Percentiles rank a stretch among this genome's conserved stretches.
These are phyloP conservation scores for Sinopyrophorus schimmeli DNA, from an alignment of 2,888 invertebrate species.

Conservation along the genomic window DNA sequence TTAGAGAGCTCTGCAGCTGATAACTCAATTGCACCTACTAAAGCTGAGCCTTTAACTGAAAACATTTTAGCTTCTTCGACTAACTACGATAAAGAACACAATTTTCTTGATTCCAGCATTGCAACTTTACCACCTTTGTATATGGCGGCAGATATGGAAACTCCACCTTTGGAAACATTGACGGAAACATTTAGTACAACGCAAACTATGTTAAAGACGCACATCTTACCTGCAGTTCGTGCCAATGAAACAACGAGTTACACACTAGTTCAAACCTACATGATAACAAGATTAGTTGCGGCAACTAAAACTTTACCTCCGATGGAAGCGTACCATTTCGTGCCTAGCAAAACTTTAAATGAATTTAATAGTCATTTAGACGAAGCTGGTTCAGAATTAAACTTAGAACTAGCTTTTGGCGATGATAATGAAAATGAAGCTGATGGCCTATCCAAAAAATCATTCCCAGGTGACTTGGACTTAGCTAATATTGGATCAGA, in stretches of 20 bases:
- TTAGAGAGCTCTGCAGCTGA: slow-evolving; percentile 64
- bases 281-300: slow-evolving; percentile 82
- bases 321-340: slow-evolving; percentile 83
- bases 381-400: slow-evolving; percentile 86
- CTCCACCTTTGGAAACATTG: slow-evolving; percentile 83
- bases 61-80: slow-evolving; percentile 80
- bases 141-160: slow-evolving; percentile 75
- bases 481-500: slow-evolving; percentile 73
- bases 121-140: slow-evolving; percentile 82
- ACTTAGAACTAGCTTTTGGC: slow-evolving; percentile 83
- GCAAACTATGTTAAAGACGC: slow-evolving; percentile 85
- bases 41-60: slow-evolving; percentile 81
- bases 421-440: slow-evolving; percentile 72
- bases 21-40: slow-evolving; percentile 59
- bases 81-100: slow-evolving; percentile 71
- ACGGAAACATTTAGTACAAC: slow-evolving; percentile 92
- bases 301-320: slow-evolving; percentile 90
- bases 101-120: slow-evolving; percentile 73
- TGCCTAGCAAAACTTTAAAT: slow-evolving; percentile 82
- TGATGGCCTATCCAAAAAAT: slow-evolving; percentile 56
- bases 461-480: slow-evolving; percentile 69
- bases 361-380: slow-evolving; percentile 87
- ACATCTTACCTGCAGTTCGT: slow-evolving; percentile 80
- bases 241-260: slow-evolving; percentile 74
- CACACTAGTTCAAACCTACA: slow-evolving; percentile 88